These are phyloP conservation scores for Apotomis capreana DNA, from an alignment of 2,888 invertebrate species.

Conservation along the genomic window DNA sequence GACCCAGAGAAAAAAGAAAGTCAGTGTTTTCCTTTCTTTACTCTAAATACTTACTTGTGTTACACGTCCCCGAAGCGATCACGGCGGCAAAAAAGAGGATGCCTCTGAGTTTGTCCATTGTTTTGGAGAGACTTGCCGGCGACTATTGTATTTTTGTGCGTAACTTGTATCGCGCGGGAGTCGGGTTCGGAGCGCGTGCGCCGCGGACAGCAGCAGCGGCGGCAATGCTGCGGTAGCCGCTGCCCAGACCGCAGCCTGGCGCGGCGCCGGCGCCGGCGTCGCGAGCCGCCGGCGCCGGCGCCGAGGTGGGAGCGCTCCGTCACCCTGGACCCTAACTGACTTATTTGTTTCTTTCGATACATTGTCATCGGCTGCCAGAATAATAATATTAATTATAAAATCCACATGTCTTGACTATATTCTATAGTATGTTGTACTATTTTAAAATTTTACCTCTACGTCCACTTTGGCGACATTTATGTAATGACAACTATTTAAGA, in stretches of 20 bases:
- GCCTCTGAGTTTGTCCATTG: slow-evolving; percentile 67
- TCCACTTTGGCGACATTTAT: too few species aligned
- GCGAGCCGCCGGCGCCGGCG: neutral
- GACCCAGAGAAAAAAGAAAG: slow-evolving; percentile 21
- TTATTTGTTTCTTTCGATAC: too few species aligned
- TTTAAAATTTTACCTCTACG: too few species aligned
- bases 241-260: too few species aligned
- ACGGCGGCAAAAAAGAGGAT: slow-evolving; percentile 64
- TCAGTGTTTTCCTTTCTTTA: slow-evolving; percentile 58
- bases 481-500: too few species aligned
- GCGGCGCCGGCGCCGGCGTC: slow-evolving; percentile 1
- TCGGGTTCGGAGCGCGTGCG: slow-evolving; percentile 56
- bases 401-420: too few species aligned
- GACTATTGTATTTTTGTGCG: slow-evolving; percentile 44
- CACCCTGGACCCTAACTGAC: too few species aligned
- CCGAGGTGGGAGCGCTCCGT: too few species aligned
- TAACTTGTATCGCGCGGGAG: neutral
- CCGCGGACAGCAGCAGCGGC: slow-evolving; percentile 60
- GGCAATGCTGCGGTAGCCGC: slow-evolving; percentile 62
- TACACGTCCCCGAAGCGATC: slow-evolving; percentile 64
- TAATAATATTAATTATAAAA: too few species aligned
- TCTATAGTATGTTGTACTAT: too few species aligned
- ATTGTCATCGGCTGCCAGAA: too few species aligned
- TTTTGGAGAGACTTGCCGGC: slow-evolving; percentile 42
- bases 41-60: slow-evolving; percentile 71